These are phyloP conservation scores for Saccostrea cuccullata DNA, from an alignment of 1,140 invertebrate genomes.

Conservation along the genomic window DNA sequence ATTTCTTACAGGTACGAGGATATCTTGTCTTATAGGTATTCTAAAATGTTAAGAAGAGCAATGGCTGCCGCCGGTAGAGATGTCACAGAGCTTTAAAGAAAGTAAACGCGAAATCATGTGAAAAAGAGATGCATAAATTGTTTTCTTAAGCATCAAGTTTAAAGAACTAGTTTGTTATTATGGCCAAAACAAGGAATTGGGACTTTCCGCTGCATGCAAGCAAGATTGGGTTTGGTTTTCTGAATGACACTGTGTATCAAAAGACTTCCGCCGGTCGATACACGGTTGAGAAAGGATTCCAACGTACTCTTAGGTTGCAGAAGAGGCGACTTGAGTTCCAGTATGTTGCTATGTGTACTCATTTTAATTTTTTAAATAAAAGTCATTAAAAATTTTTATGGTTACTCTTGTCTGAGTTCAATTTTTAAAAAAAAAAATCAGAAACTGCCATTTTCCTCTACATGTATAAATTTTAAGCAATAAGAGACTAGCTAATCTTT, in stretches of 20 bases:
- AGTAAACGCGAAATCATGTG: not conserved
- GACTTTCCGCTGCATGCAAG: not conserved
- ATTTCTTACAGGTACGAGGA: not conserved
- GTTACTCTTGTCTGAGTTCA: not conserved
- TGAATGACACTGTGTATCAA: not conserved
- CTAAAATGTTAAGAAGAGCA: conserved; percentile 9
- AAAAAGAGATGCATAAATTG: not conserved
- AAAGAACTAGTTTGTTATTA: not conserved
- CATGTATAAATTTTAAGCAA: too few species aligned
- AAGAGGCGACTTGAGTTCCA: not conserved
- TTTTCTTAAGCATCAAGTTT: not conserved
- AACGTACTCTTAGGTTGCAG: not conserved
- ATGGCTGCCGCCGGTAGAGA: not conserved
- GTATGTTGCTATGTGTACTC: not conserved
- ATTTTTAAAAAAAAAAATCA: not conserved
- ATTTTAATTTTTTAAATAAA: not conserved
- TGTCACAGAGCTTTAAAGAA: conserved; percentile 2
- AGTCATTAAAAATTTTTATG: not conserved
- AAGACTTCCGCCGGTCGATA: not conserved
- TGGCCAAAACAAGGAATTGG: not conserved
- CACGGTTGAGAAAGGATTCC: not conserved
- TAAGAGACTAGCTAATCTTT: too few species aligned
- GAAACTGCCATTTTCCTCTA: not conserved
- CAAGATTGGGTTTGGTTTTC: not conserved
- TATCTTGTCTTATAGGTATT: not conserved